phyloP scores from a whole-genome alignment of 2,797 vertebrate genomes.

The Rhadinocentrus ornatus region DNA sequence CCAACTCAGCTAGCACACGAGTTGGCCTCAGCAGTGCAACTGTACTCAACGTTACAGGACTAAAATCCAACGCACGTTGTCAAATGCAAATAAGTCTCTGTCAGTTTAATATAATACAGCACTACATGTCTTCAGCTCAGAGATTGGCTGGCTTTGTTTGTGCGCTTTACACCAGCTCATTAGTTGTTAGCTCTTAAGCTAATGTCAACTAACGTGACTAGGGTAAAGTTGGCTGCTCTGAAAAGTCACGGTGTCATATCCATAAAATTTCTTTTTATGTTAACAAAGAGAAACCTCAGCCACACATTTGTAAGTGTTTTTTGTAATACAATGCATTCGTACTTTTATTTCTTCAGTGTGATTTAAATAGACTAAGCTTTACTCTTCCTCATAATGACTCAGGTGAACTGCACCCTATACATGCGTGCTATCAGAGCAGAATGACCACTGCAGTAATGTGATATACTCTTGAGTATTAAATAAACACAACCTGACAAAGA shows the following conservation, averaged over 20 bases:
- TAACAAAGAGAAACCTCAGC: neutral
- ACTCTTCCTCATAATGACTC: slow-evolving; percentile 1
- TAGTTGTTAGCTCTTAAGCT: slow-evolving; percentile 46
- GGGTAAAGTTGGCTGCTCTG: slow-evolving; percentile 45
- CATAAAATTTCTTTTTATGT: slow-evolving; percentile 21
- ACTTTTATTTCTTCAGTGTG: neutral
- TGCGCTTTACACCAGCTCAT: neutral
- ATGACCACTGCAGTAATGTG: neutral
- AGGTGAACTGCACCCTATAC: slow-evolving; percentile 9
- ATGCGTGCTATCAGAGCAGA: neutral
- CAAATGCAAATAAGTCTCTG: neutral
- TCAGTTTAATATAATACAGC: neutral
- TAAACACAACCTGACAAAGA: neutral
- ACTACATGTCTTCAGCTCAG: no score
- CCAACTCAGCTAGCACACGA: slow-evolving; percentile 60
- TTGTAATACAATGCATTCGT: no score
- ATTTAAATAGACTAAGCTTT: slow-evolving; percentile 41
- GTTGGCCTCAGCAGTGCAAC: slow-evolving; percentile 55
- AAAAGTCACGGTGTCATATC: slow-evolving; percentile 62
- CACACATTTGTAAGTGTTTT: neutral
- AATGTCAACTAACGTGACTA: slow-evolving; percentile 47
- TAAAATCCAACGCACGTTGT: neutral
- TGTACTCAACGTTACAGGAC: neutral
- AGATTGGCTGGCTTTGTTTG: neutral
- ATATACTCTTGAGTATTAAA: no score